Evolutionary conservation across 2,797 vertebrate species (phyloP).

Genomic region (Enteromius fasciolatus): DNA sequence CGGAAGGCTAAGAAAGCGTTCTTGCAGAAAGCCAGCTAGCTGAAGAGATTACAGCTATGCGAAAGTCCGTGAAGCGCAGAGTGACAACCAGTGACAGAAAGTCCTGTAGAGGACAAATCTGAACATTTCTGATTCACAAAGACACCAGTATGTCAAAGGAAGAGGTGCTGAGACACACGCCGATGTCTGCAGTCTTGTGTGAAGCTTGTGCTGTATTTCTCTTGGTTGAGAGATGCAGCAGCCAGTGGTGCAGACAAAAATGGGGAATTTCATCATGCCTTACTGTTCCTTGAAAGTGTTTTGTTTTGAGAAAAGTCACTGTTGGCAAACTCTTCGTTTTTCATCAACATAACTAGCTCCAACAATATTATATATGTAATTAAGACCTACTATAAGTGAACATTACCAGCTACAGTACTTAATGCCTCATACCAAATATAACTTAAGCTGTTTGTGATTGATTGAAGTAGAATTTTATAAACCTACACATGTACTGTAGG

Average conservation of each 20-base stretch:
- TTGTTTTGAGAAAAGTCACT: not conserved
- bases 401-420: not conserved
- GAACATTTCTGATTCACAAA: not conserved
- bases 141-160: conserved; percentile 7
- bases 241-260: not conserved
- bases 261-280: not conserved
- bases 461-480: not conserved
- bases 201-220: not conserved
- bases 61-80: conserved; percentile 1
- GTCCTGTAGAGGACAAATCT: not conserved
- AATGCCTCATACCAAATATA: not conserved
- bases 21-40: conserved; percentile 20
- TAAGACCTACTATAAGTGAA: not conserved
- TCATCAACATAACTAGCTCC: not conserved
- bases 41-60: conserved; percentile 14
- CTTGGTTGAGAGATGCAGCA: not conserved
- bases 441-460: not conserved
- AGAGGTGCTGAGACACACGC: not conserved
- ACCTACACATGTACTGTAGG: not conserved
- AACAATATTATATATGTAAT: not conserved
- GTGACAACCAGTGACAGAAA: conserved; percentile 22
- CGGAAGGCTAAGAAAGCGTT: not conserved
- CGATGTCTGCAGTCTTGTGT: not conserved
- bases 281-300: conserved; percentile 13
- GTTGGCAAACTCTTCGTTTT: not conserved